Conservation (phyloP, 1,140 invertebrate species). For the Formica selysi region DNA sequence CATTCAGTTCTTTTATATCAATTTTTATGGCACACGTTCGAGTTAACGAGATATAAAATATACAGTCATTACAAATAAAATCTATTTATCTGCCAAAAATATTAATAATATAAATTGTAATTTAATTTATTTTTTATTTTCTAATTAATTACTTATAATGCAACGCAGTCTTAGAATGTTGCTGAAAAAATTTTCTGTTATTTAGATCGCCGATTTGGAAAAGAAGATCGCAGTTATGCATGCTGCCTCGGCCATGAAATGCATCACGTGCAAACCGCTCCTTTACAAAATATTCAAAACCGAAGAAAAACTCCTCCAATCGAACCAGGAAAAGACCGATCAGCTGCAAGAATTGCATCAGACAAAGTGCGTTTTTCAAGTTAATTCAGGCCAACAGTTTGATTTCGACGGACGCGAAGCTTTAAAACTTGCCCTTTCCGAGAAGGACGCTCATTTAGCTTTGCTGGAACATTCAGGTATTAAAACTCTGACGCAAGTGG, state of each 20-base stretch:
- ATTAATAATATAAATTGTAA: not conserved
- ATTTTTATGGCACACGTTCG: not conserved
- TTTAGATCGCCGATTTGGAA: constrained; percentile 91
- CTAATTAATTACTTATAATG: constrained; percentile 16
- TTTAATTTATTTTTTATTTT: not conserved
- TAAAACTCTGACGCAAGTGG: constrained; percentile 88
- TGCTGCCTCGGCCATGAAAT: constrained; percentile 89
- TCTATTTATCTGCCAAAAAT: constrained; percentile 8
- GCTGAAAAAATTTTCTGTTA: constrained; percentile 6
- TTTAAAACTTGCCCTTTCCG: constrained; percentile 92
- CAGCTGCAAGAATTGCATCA: constrained; percentile 92
- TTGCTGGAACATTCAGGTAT: constrained; percentile 93
- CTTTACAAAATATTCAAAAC: constrained; percentile 88
- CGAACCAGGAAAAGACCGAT: constrained; percentile 88
- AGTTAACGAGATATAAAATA: constrained; percentile 4
- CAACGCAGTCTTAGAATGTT: not conserved
- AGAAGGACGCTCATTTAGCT: constrained; percentile 95
- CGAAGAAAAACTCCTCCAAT: constrained; percentile 87
- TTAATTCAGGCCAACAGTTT: not conserved
- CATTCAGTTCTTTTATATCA: not conserved
- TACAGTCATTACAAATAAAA: not conserved
- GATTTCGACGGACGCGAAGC: constrained; percentile 91
- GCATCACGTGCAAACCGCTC: constrained; percentile 89
- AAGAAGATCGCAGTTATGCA: constrained; percentile 90
- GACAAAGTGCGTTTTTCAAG: constrained; percentile 90